Percentiles rank a stretch among this genome's conserved stretches.
These are phyloP conservation scores for Heliconius sara DNA, from an alignment of 2,888 invertebrate genomes.

Conservation along the genomic window DNA sequence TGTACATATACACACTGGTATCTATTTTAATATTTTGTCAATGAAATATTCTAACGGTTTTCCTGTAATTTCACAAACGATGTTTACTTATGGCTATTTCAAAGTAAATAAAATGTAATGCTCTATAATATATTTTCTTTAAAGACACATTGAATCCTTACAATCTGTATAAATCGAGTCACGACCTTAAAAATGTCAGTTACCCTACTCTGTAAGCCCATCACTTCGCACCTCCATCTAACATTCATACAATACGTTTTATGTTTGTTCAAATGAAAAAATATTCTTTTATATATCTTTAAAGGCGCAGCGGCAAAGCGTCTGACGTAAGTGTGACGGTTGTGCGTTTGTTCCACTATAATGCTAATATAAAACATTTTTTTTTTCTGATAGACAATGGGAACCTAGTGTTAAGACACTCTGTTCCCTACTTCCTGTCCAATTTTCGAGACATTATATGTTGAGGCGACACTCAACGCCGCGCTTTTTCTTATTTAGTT, in stretches of 20 bases:
- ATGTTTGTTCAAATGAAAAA: neutral
- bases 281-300: too few relatives aligned
- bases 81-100: neutral
- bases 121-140: neutral
- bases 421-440: too few relatives aligned
- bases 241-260: slow-evolving; percentile 8
- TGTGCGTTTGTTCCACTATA: neutral
- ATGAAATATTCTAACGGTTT: neutral
- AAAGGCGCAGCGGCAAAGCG: too few relatives aligned
- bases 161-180: slow-evolving; percentile 11
- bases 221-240: slow-evolving; percentile 16
- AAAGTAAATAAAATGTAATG: neutral
- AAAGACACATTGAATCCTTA: slow-evolving; percentile 18
- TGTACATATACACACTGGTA: neutral
- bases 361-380: neutral
- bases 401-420: too few relatives aligned
- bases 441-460: too few relatives aligned
- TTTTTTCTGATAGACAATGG: too few relatives aligned
- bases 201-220: neutral
- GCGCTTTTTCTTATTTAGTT: too few relatives aligned
- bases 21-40: neutral
- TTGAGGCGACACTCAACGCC: too few relatives aligned
- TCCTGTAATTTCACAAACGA: neutral
- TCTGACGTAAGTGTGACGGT: neutral
- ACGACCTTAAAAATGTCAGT: slow-evolving; percentile 26